Percentiles rank a stretch among this genome's conserved stretches.
phyloP scores from a whole-genome alignment of 2,888 invertebrate species.

The Drosophila kambysellisi region DNA sequence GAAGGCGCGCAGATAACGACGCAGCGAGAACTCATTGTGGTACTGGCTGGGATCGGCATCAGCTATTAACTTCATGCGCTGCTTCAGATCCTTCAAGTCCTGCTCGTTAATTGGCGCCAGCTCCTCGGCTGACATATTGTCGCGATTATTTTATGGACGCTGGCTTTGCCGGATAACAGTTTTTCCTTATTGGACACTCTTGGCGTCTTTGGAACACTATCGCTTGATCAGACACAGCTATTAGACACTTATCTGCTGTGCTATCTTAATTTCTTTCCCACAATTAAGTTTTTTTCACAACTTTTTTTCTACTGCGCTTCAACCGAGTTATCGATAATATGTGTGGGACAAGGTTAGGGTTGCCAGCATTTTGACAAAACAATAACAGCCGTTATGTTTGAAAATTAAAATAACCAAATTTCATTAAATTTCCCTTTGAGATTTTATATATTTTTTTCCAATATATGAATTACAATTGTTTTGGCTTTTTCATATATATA shows the following conservation, averaged over 20 bases:
- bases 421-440: not conserved
- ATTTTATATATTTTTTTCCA: not conserved
- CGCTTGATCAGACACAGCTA: not conserved
- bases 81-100: conserved; percentile 89
- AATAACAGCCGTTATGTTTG: conserved; percentile 33
- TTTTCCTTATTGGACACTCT: not conserved
- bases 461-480: not conserved
- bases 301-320: conserved; percentile 55
- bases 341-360: conserved; percentile 17
- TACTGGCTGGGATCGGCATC: conserved; percentile 91
- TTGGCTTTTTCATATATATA: conserved; percentile 12
- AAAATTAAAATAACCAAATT: conserved; percentile 8
- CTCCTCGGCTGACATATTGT: conserved; percentile 83
- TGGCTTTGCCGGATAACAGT: not conserved
- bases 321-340: conserved; percentile 47
- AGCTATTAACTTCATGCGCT: conserved; percentile 90
- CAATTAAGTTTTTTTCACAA: conserved; percentile 51
- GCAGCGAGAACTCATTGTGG: conserved; percentile 90
- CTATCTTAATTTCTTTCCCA: conserved; percentile 23
- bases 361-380: conserved; percentile 8
- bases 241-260: conserved; percentile 10
- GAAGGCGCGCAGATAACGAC: conserved; percentile 90
- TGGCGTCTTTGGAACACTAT: not conserved
- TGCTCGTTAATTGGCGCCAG: conserved; percentile 87
- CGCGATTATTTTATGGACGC: conserved; percentile 25